Percentiles rank a stretch among this genome's conserved stretches.
Evolutionary conservation across 2,888 invertebrate genomes (phyloP).

Genomic region (Pollenia labialis): DNA sequence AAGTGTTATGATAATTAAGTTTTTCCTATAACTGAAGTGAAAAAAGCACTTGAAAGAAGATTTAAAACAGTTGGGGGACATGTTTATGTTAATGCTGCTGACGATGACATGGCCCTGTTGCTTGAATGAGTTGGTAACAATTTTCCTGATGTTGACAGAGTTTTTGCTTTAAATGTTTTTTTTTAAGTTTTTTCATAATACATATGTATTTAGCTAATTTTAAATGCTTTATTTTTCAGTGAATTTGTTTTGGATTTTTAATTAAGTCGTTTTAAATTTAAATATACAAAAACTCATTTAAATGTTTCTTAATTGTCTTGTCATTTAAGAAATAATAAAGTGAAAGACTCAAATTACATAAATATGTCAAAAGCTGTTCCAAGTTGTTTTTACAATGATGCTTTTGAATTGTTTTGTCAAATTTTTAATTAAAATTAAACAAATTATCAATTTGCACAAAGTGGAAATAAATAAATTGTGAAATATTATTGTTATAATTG

Average conservation of each 20-base stretch:
- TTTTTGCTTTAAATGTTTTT: neutral
- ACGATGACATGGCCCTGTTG: neutral
- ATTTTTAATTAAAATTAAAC: no score
- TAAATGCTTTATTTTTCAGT: neutral
- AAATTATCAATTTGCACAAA: no score
- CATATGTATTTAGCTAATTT: no score
- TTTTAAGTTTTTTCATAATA: neutral
- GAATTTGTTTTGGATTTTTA: slow-evolving; percentile 18
- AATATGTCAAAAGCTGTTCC: neutral
- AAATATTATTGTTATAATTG: no score
- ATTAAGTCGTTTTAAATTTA: neutral
- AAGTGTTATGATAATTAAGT: slow-evolving; percentile 40
- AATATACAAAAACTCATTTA: neutral
- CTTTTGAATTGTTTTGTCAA: no score
- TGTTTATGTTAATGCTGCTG: no score
- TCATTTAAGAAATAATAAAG: neutral
- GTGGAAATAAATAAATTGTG: no score
- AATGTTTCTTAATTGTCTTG: slow-evolving; percentile 2
- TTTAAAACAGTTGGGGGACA: neutral
- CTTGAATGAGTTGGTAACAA: neutral
- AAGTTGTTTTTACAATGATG: neutral
- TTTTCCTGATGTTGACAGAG: neutral
- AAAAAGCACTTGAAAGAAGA: neutral
- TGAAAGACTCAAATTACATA: neutral
- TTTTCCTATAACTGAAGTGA: slow-evolving; percentile 11